These are phyloP conservation scores for Iguana delicatissima DNA, from an alignment of 2,797 vertebrate species.

Conservation along the genomic window DNA sequence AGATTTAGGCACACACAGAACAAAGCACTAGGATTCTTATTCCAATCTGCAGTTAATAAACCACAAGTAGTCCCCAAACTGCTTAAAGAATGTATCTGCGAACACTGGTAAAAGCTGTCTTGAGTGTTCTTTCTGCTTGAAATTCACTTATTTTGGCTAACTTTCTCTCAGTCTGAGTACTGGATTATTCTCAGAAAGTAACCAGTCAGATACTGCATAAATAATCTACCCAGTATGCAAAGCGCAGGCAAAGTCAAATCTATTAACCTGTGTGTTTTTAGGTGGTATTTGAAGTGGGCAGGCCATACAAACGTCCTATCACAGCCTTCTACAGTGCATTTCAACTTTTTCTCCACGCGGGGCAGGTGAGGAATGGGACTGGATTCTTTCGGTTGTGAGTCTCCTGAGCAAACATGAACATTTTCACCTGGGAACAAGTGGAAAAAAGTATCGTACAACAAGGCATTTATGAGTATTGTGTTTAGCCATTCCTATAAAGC, in stretches of 20 bases:
- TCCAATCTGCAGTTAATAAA: background rate
- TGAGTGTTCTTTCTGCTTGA: background rate
- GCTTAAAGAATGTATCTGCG: background rate
- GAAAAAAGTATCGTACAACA: conserved; percentile 52
- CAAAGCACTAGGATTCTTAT: background rate
- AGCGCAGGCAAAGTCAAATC: conserved; percentile 14
- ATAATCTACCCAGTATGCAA: background rate
- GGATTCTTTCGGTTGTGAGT: conserved; percentile 86
- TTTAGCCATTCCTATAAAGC: background rate
- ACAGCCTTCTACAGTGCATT: conserved; percentile 95
- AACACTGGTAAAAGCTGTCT: background rate
- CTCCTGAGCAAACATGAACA: conserved; percentile 86
- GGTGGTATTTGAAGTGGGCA: conserved; percentile 97
- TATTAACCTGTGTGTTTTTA: conserved; percentile 95
- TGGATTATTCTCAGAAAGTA: background rate
- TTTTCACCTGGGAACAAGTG: conserved; percentile 85
- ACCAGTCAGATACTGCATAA: background rate
- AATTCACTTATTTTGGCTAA: background rate
- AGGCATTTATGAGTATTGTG: background rate
- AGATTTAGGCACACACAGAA: background rate
- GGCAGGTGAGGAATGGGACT: conserved; percentile 80
- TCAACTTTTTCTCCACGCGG: conserved; percentile 89
- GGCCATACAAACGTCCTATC: conserved; percentile 96
- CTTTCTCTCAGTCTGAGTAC: background rate
- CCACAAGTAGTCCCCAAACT: background rate